Conservation (phyloP, 2,113 vertebrate genomes). For the Etheostoma spectabile region DNA sequence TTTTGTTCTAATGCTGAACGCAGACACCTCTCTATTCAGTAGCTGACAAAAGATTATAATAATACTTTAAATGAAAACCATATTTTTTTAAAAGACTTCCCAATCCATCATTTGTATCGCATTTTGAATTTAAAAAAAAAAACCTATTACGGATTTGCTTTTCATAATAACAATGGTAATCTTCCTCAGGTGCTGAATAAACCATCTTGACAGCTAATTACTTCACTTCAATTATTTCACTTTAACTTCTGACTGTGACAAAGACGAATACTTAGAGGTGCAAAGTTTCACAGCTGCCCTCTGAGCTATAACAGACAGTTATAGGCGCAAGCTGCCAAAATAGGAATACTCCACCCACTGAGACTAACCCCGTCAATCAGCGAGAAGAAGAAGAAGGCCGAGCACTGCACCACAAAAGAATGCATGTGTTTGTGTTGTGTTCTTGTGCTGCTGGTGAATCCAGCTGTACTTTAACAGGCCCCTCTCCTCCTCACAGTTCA, state of each 20-base stretch:
- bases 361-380: conserved; percentile 35
- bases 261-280: neutral
- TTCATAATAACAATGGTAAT: neutral
- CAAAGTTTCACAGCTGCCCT: conserved; percentile 12
- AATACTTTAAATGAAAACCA: conserved; percentile 6
- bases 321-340: conserved; percentile 21
- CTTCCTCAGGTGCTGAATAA: neutral
- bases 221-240: neutral
- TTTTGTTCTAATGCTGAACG: conserved; percentile 5
- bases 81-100: conserved; percentile 23
- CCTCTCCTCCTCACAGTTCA: neutral
- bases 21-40: neutral
- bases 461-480: neutral
- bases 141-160: conserved; percentile 17
- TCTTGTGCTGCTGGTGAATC: neutral
- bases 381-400: neutral
- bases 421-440: conserved; percentile 9
- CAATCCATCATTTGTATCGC: conserved; percentile 21
- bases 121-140: neutral
- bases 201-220: conserved; percentile 7
- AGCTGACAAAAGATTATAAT: conserved; percentile 46
- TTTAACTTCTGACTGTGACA: conserved; percentile 6
- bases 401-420: neutral
- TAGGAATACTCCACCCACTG: neutral
- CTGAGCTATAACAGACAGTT: neutral